Base-by-base conservation (phyloP, 2,797 vertebrate genomes). In the Tragelaphus eurycerus region DNA sequence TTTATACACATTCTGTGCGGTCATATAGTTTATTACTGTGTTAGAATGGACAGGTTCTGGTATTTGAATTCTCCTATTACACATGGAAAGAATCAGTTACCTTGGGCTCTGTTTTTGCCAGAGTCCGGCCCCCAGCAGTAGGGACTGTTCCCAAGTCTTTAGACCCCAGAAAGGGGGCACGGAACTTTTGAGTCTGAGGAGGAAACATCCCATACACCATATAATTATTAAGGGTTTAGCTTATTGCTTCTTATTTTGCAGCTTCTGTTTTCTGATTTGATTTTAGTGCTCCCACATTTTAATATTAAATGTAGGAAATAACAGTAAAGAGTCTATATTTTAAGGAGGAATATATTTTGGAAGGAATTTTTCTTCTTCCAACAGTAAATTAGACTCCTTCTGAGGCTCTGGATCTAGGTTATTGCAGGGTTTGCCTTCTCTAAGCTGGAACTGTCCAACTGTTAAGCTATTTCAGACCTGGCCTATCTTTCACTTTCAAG, bases 391-490 rank as follows among this genome's bases (percentile, higher is more conserved):
- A n/a, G 74, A 15, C 13, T 46, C 14, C 62, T 60, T n/a, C 4
- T 50, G 27, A 84, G 52, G 64, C 82, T 82, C 21, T 55, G 86
- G 60, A 29, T 91, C 90, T 92, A 4, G 78, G 34, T 91, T 89
- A 79, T 81, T 82, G 81, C 25, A 86, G 71, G 50, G n/a, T 78
- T 89, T 52, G 43, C 84, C 38, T 87, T 90, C 43, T 76, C 55
- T 16, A 21, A 81, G 52, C 82, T 82, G 94, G 74, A 87, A 59
- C 93, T 87, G 31, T 95, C 94, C 84, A 84, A 4, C 48, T 86
- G 60, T 64, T 64, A 0, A 2, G 87, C 83, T 96, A 1, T 96
- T 95, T 97, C 57, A 95, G 85, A 83, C 62, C 86, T 81, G 90
- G 85, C 90, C 55, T 19, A 1, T 50, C 89, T 87, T 92, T 86